phyloP scores from a whole-genome alignment of 1,140 invertebrate species.

The Drosophila teissieri region DNA sequence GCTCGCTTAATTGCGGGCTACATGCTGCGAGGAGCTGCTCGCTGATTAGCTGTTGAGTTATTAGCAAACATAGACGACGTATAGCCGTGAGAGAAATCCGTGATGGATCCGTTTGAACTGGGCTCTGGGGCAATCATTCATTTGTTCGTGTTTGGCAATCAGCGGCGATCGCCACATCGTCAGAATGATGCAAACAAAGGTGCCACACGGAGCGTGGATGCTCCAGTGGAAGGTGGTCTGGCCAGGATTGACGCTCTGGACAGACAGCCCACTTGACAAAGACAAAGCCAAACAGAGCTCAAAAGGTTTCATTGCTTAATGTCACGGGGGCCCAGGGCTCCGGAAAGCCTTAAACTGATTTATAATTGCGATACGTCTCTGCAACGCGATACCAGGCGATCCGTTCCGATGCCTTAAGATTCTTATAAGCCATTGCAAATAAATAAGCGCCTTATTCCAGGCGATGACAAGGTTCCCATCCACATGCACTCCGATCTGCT shows the following conservation, averaged over 20 bases:
- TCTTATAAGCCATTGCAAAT: constrained; percentile 59
- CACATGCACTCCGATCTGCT: not conserved
- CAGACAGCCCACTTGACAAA: constrained; percentile 72
- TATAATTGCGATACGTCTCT: constrained; percentile 75
- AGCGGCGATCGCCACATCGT: constrained; percentile 30
- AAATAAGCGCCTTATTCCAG: constrained; percentile 77
- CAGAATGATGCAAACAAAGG: constrained; percentile 71
- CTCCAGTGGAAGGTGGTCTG: constrained; percentile 50
- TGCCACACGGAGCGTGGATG: constrained; percentile 72
- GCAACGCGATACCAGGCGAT: constrained; percentile 36
- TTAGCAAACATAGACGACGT: constrained; percentile 73
- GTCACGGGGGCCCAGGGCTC: constrained; percentile 60
- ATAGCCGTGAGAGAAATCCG: constrained; percentile 38
- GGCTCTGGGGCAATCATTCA: constrained; percentile 69
- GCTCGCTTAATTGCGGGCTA: constrained; percentile 76
- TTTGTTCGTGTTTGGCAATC: constrained; percentile 73
- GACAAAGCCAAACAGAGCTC: constrained; percentile 78
- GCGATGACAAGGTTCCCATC: constrained; percentile 61
- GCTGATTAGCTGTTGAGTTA: constrained; percentile 81
- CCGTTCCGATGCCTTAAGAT: constrained; percentile 12
- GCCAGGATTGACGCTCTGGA: constrained; percentile 63
- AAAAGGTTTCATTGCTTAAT: constrained; percentile 82
- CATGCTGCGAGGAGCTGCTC: constrained; percentile 49
- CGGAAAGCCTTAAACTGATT: constrained; percentile 71
- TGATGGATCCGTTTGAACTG: constrained; percentile 38